Percentiles rank a stretch among this genome's conserved stretches.
These are phyloP conservation scores for Tenthredo scrophulariae DNA, from an alignment of 2,888 invertebrate species.

Conservation along the genomic window DNA sequence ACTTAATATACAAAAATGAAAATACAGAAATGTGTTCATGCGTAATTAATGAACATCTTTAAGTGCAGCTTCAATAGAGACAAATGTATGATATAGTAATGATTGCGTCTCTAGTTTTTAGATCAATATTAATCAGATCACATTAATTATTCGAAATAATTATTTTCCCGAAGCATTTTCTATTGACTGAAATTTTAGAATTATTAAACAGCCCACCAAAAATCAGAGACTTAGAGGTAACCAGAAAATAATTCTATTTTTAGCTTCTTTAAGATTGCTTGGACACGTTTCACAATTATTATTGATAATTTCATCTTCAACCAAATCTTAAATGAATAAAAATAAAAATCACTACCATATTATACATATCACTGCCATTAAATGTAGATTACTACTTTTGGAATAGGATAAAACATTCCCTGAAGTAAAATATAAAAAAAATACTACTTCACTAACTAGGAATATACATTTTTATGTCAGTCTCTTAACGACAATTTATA, in stretches of 20 bases:
- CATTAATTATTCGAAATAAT: background rate
- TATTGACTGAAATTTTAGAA: slow-evolving; percentile 28
- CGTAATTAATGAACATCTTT: slow-evolving; percentile 29
- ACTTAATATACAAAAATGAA: slow-evolving; percentile 22
- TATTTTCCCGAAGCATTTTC: background rate
- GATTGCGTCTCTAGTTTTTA: slow-evolving; percentile 29
- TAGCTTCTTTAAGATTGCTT: background rate
- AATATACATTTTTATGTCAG: slow-evolving; percentile 46
- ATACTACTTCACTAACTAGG: slow-evolving; percentile 22
- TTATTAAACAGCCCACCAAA: background rate
- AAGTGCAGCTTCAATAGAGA: slow-evolving; percentile 38
- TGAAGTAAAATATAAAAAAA: slow-evolving; percentile 20
- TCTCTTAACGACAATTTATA: slow-evolving; percentile 32
- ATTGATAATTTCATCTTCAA: background rate
- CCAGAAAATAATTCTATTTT: slow-evolving; percentile 1
- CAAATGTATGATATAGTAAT: slow-evolving; percentile 47
- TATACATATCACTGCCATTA: slow-evolving; percentile 49
- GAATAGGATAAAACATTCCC: slow-evolving; percentile 50
- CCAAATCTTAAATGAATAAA: background rate
- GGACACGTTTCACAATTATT: background rate
- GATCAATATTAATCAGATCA: background rate
- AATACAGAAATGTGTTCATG: slow-evolving; percentile 14
- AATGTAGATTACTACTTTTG: slow-evolving; percentile 39
- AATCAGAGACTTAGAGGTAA: background rate
- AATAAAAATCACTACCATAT: slow-evolving; percentile 44